phyloP scores from a whole-genome alignment of 2,797 vertebrate species.

The Scyliorhinus canicula region DNA sequence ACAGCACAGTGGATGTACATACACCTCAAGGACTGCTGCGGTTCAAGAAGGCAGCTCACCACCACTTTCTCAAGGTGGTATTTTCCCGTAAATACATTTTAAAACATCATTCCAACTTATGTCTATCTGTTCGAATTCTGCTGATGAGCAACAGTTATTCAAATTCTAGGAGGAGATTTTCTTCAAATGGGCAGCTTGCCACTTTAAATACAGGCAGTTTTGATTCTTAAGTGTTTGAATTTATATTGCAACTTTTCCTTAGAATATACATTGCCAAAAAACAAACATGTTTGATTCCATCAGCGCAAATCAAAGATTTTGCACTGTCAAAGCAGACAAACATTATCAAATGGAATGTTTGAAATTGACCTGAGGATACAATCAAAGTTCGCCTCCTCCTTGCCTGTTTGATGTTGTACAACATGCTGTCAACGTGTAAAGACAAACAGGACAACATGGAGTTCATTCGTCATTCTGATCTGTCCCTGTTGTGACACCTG shows the following conservation, averaged over 20 bases:
- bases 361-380: neutral
- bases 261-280: neutral
- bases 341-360: neutral
- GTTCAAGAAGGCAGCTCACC: too few relatives aligned
- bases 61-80: too few relatives aligned
- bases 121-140: neutral
- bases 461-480: neutral
- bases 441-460: neutral
- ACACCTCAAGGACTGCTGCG: too few relatives aligned
- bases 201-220: neutral
- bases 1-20: too few relatives aligned
- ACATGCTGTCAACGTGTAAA: neutral
- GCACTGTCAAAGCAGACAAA: neutral
- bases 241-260: neutral
- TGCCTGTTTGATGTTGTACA: neutral
- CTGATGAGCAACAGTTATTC: neutral
- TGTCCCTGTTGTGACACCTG: neutral
- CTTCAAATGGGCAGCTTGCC: neutral
- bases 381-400: neutral
- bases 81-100: too few relatives aligned
- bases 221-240: neutral
- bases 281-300: neutral
- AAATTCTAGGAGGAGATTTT: neutral
- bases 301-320: neutral
- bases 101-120: too few relatives aligned